A percentile compares a stretch with the other conserved stretches of the same genome.
phyloP scores from a whole-genome alignment of 1,140 invertebrate genomes.

The Zeugodacus cucurbitae region DNA sequence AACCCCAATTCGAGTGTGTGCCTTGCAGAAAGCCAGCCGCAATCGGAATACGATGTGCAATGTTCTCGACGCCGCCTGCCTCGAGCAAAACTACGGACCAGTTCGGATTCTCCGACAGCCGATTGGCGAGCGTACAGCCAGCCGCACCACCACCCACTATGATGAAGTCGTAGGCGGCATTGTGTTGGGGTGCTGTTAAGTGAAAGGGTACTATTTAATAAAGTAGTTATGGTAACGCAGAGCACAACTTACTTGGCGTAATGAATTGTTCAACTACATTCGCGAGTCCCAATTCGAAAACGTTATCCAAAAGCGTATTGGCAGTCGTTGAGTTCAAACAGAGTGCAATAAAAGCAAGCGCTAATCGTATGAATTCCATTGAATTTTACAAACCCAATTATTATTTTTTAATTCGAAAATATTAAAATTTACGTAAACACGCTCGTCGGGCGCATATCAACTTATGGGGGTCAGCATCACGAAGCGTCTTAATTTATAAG shows the following conservation, averaged over 20 bases:
- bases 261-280: neutral
- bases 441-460: neutral
- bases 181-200: conserved; percentile 50
- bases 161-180: conserved; percentile 79
- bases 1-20: conserved; percentile 74
- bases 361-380: neutral
- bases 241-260: neutral
- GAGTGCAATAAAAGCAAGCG: neutral
- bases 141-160: conserved; percentile 86
- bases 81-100: conserved; percentile 71
- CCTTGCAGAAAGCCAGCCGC: conserved; percentile 69
- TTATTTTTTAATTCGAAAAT: neutral
- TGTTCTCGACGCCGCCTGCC: conserved; percentile 74
- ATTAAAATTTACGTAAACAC: neutral
- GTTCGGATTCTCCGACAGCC: conserved; percentile 68
- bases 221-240: neutral
- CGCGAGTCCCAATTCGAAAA: neutral
- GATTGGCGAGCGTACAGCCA: conserved; percentile 83
- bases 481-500: conserved; percentile 2
- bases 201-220: neutral
- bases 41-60: conserved; percentile 74
- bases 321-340: neutral
- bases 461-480: neutral
- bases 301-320: neutral
- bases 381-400: neutral